These are phyloP conservation scores for Anneissia japonica DNA, from an alignment of 35 echinoderm and acorn worm species.

Conservation along the genomic window DNA sequence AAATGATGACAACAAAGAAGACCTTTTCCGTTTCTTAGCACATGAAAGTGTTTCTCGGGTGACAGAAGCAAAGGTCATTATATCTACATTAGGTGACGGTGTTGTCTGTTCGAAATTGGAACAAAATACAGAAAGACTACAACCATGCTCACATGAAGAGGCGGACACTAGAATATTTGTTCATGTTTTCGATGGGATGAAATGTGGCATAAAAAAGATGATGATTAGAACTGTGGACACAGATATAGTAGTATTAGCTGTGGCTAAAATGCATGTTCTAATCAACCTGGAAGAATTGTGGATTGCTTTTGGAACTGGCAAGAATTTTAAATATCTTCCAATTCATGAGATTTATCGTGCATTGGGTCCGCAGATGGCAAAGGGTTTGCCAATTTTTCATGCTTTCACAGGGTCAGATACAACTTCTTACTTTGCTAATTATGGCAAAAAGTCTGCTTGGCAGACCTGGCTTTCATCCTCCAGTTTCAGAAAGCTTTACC, in stretches of 20 bases:
- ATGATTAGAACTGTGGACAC: constrained; percentile 53
- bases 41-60: background rate
- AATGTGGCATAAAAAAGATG: background rate
- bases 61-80: too few relatives aligned
- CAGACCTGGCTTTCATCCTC: constrained; percentile 13
- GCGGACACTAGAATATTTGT: constrained; percentile 43
- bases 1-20: background rate
- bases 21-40: background rate
- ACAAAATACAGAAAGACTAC: constrained; percentile 3
- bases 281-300: background rate
- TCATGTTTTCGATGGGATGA: constrained; percentile 36
- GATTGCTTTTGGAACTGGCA: constrained; percentile 57
- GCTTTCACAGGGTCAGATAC: constrained; percentile 43
- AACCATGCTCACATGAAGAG: constrained; percentile 57
- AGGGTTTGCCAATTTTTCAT: constrained; percentile 27
- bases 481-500: background rate
- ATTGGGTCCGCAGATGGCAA: background rate
- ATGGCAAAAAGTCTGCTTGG: constrained; percentile 42
- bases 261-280: background rate
- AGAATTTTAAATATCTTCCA: constrained; percentile 28
- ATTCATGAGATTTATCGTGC: background rate
- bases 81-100: background rate
- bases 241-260: constrained; percentile 39
- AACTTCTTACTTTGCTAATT: background rate
- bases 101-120: too few relatives aligned